These are phyloP conservation scores for Borostomias antarcticus DNA, from an alignment of 2,797 vertebrate species.

Conservation along the genomic window DNA sequence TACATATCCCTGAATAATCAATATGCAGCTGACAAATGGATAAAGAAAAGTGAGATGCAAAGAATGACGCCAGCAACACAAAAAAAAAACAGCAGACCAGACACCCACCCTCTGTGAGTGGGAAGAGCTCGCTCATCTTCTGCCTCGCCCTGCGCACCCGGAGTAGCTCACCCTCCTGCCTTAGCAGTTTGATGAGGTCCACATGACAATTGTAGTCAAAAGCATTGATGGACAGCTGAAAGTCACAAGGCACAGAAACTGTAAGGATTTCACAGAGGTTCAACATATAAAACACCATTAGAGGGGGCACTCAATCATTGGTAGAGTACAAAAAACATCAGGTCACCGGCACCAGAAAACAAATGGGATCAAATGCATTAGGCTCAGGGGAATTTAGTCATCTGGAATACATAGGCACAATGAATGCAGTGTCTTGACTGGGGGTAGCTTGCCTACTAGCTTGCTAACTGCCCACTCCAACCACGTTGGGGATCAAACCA, in stretches of 20 bases:
- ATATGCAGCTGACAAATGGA: background rate
- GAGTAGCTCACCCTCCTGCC: conserved; percentile 89
- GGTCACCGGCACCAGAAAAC: too few relatives aligned
- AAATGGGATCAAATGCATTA: too few relatives aligned
- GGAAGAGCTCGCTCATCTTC: conserved; percentile 98
- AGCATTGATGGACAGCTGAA: conserved; percentile 91
- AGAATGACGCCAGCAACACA: background rate
- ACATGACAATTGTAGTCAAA: conserved; percentile 98
- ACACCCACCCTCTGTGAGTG: conserved; percentile 91
- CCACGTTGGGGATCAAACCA: background rate
- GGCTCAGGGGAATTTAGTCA: background rate
- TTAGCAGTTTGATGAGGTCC: conserved; percentile 93
- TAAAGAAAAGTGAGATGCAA: too few relatives aligned
- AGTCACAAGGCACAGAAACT: too few relatives aligned
- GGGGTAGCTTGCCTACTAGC: background rate
- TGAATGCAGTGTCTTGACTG: background rate
- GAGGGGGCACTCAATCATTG: background rate
- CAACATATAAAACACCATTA: background rate
- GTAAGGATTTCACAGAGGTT: too few relatives aligned
- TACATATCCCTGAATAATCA: background rate
- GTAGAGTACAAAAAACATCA: too few relatives aligned
- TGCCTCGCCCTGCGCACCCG: conserved; percentile 88
- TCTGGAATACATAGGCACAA: too few relatives aligned
- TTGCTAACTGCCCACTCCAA: background rate
- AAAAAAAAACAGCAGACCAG: background rate